A percentile compares a stretch with the other conserved stretches of the same genome.
Conservation (phyloP, 2,797 vertebrate genomes). For the Eulemur mongoz region DNA sequence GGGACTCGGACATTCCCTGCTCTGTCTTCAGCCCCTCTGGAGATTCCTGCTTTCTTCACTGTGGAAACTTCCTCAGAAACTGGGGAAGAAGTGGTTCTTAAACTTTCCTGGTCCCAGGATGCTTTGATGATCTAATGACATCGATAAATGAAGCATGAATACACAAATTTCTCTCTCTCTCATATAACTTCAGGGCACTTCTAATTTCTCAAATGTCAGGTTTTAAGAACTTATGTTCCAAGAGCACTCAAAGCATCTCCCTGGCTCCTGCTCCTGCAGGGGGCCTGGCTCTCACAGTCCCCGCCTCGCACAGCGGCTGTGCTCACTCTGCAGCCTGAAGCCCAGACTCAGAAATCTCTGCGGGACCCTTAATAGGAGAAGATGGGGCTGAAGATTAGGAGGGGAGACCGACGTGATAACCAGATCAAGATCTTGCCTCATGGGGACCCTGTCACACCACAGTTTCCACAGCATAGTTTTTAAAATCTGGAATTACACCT, state of each 20-base stretch:
- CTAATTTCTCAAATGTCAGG: neutral
- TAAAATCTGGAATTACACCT: neutral
- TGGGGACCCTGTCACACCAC: rapidly evolving
- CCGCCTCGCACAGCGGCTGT: neutral
- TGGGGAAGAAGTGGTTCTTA: neutral
- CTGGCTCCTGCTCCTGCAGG: rapidly evolving
- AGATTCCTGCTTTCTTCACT: neutral
- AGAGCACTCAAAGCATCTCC: neutral
- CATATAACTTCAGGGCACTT: neutral
- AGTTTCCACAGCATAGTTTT: neutral
- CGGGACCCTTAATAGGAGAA: neutral
- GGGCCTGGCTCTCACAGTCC: rapidly evolving
- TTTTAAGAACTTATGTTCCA: neutral
- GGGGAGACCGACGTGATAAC: neutral
- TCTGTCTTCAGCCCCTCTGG: neutral
- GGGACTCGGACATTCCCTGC: rapidly evolving
- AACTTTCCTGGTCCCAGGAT: neutral
- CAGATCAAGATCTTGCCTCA: rapidly evolving
- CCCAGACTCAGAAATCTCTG: neutral
- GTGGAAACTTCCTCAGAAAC: neutral
- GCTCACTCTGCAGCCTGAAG: neutral
- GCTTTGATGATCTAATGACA: neutral
- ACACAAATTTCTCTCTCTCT: neutral
- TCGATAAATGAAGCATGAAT: rapidly evolving
- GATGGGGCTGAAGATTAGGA: neutral